Conservation (phyloP, 64 coral and sea anemone species). For the Stylophora pistillata region DNA sequence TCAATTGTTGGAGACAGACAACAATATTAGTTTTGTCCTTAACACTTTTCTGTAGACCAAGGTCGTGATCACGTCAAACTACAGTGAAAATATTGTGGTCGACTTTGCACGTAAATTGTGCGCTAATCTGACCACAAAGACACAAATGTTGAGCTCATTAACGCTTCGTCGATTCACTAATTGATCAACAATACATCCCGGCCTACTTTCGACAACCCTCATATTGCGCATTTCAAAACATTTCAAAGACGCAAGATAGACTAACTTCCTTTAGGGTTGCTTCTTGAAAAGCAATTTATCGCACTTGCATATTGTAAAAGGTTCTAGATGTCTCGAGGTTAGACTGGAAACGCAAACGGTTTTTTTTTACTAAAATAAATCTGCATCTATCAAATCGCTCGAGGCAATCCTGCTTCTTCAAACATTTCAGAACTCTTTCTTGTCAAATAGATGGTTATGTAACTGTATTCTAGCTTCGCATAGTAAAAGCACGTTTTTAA, state of each 20-base stretch:
- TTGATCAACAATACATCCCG: not conserved
- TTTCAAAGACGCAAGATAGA: not conserved
- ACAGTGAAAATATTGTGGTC: not conserved
- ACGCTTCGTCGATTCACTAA: not conserved
- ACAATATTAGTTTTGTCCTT: not conserved
- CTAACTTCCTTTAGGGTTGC: not conserved
- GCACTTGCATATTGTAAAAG: too few relatives aligned
- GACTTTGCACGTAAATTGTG: too few relatives aligned
- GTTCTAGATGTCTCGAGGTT: not conserved
- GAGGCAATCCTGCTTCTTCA: not conserved
- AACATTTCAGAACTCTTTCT: too few relatives aligned
- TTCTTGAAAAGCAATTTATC: not conserved
- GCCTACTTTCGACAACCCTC: not conserved
- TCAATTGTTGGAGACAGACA: not conserved
- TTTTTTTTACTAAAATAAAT: not conserved
- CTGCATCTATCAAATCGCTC: not conserved
- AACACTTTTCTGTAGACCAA: not conserved
- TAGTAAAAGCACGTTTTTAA: too few relatives aligned
- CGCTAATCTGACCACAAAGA: not conserved
- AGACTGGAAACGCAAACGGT: not conserved
- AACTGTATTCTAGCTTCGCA: too few relatives aligned
- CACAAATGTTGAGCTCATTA: not conserved
- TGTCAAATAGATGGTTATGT: too few relatives aligned
- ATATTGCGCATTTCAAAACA: not conserved
- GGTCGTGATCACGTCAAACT: not conserved